These are phyloP conservation scores for Plecturocebus donacophilus DNA, from an alignment of 2,113 vertebrate species.

Conservation along the genomic window DNA sequence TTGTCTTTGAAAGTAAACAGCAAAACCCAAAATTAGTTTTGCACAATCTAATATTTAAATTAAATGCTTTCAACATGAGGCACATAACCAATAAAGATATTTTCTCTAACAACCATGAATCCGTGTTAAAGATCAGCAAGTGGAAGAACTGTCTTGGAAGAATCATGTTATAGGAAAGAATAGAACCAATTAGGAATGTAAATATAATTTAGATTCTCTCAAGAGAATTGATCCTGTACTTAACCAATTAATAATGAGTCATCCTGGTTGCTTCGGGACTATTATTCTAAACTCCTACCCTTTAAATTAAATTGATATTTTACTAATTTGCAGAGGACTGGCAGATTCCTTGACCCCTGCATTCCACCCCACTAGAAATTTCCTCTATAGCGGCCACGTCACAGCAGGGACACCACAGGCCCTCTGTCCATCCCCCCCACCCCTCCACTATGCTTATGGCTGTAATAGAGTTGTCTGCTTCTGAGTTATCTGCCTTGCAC, in stretches of 20 bases:
- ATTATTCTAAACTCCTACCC: not conserved
- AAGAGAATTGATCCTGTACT: not conserved
- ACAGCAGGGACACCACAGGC: not conserved
- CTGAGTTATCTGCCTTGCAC: not conserved
- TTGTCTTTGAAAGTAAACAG: too few relatives aligned
- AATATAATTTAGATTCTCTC: slow-evolving; percentile 44
- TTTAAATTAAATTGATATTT: not conserved
- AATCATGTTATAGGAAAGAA: slow-evolving; percentile 1
- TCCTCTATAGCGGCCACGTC: not conserved
- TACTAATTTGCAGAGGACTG: not conserved
- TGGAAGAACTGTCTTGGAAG: not conserved
- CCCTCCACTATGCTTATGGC: too few relatives aligned
- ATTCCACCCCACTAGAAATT: not conserved
- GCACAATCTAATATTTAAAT: not conserved
- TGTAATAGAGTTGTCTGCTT: not conserved
- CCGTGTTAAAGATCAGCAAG: not conserved
- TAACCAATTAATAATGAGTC: not conserved
- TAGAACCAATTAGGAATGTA: slow-evolving; percentile 11
- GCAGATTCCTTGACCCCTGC: not conserved
- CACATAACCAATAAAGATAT: not conserved
- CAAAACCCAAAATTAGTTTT: too few relatives aligned
- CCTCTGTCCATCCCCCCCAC: fast-evolving
- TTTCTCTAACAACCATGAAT: slow-evolving; percentile 25
- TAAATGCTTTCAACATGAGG: not conserved
- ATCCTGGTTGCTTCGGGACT: not conserved